phyloP scores from a whole-genome alignment of 1,140 invertebrate genomes.

The Aphelenchoides besseyi region DNA sequence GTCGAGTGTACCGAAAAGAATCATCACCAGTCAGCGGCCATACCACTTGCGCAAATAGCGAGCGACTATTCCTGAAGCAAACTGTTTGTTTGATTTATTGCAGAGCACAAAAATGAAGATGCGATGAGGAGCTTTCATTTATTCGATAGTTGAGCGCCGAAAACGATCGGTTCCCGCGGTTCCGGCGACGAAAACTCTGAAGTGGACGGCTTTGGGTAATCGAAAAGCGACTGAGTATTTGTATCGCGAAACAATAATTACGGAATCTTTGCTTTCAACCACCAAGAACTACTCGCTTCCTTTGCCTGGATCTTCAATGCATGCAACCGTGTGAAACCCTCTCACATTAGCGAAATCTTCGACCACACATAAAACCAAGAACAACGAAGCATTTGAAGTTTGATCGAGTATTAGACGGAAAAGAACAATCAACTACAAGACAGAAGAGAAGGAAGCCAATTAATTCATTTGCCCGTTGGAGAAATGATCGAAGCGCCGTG shows the following conservation, averaged over 20 bases:
- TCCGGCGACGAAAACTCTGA: neutral
- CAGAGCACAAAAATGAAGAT: too few relatives aligned
- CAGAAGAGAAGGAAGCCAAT: neutral
- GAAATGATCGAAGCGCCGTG: neutral
- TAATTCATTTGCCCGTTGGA: neutral
- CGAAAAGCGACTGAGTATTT: neutral
- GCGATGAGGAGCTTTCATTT: too few relatives aligned
- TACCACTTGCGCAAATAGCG: too few relatives aligned
- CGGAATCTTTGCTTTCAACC: neutral
- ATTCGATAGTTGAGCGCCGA: too few relatives aligned
- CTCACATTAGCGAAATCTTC: neutral
- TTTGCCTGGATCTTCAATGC: neutral
- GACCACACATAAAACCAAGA: neutral
- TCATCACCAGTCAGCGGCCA: neutral
- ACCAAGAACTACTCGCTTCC: neutral
- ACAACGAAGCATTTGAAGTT: too few relatives aligned
- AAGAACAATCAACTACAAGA: neutral
- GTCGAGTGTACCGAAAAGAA: neutral
- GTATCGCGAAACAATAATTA: constrained; percentile 3
- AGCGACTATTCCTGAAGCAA: too few relatives aligned
- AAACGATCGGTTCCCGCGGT: neutral
- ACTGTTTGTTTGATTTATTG: too few relatives aligned
- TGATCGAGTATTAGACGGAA: neutral
- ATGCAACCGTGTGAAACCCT: neutral
- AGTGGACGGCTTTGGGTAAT: neutral